A percentile compares a stretch with the other conserved stretches of the same genome.
Conservation (phyloP, 2,113 vertebrate species). For the Ahaetulla prasina region DNA sequence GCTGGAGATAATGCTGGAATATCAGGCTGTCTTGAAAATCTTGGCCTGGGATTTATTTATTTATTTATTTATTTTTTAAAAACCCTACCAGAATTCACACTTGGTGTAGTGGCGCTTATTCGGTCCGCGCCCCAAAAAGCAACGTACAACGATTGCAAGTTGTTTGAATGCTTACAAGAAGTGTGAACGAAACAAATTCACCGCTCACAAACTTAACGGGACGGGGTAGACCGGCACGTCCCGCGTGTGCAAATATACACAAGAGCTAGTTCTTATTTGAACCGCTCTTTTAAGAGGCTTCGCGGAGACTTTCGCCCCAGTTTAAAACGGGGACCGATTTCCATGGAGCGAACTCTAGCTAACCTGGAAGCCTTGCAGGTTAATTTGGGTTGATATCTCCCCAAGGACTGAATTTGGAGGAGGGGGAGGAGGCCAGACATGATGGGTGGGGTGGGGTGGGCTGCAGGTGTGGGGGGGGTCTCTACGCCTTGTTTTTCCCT, state of each 20-base stretch:
- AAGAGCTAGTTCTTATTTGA: not conserved
- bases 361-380: constrained; percentile 39
- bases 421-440: not conserved
- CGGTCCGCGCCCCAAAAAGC: not conserved
- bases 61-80: not conserved
- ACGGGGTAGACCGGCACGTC: rapidly evolving
- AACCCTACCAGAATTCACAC: not conserved
- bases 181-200: not conserved
- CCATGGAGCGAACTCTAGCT: constrained; percentile 10
- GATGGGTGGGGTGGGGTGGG: not conserved
- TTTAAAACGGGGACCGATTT: not conserved
- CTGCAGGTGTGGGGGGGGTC: too few species aligned
- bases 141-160: not conserved
- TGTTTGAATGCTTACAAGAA: not conserved
- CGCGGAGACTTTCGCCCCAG: not conserved
- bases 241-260: too few species aligned
- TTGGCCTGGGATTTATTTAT: too few species aligned
- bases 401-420: constrained; percentile 32
- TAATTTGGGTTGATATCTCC: constrained; percentile 44
- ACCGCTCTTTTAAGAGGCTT: not conserved
- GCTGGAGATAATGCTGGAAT: not conserved
- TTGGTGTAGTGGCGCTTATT: not conserved
- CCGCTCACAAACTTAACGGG: not conserved
- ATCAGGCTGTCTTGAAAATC: not conserved
- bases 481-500: too few species aligned